These are phyloP conservation scores for Euphonia xanthogaster DNA, from an alignment of 2,797 vertebrate species.

Conservation along the genomic window DNA sequence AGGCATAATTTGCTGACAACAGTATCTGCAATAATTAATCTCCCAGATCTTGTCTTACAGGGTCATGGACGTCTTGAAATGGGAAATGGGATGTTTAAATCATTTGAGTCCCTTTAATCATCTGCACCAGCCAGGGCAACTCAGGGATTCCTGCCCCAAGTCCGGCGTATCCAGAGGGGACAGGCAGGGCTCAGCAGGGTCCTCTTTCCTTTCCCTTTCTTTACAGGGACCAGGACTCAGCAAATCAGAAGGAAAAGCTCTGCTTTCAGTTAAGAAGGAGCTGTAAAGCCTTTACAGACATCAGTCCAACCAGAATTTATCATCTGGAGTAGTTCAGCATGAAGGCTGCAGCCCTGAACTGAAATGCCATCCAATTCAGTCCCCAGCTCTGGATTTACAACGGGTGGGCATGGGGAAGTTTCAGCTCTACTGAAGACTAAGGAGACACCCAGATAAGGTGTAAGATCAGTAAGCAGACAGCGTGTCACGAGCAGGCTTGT, in stretches of 20 bases:
- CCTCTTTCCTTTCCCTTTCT: background rate
- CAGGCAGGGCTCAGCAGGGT: background rate
- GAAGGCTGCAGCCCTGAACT: background rate
- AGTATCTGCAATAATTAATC: constrained; percentile 52
- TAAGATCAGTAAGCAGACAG: background rate
- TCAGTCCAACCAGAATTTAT: background rate
- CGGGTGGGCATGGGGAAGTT: background rate
- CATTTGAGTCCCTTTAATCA: constrained; percentile 9
- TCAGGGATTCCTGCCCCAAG: background rate
- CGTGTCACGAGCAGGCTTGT: background rate
- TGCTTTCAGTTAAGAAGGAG: background rate
- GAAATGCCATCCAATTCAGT: background rate
- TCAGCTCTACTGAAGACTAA: background rate
- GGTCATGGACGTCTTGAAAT: background rate
- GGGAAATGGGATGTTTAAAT: constrained; percentile 35
- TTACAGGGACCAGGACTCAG: background rate
- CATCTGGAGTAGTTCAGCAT: background rate
- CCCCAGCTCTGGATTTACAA: background rate
- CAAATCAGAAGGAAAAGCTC: background rate
- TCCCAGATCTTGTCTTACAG: constrained; percentile 45
- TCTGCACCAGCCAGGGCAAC: background rate
- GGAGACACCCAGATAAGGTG: background rate
- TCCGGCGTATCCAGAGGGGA: background rate
- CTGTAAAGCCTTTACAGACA: background rate
- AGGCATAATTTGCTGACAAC: constrained; percentile 55